A percentile compares a stretch with the other conserved stretches of the same genome.
Conservation (phyloP, 2,888 invertebrate species). For the Temnothorax ravouxi region DNA sequence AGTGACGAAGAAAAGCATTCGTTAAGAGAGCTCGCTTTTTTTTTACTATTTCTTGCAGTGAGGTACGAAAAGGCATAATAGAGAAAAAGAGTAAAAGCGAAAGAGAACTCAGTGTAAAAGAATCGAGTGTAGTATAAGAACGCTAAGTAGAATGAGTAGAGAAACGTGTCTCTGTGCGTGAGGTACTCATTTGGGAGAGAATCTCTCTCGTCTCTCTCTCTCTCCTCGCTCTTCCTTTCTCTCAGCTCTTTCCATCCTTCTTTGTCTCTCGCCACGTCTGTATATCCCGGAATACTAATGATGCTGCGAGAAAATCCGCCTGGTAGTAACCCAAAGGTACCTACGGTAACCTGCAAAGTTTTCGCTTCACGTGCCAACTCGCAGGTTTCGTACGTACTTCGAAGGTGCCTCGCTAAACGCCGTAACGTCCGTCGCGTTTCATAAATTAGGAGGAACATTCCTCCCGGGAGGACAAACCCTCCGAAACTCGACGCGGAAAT, state of each 20-base stretch:
- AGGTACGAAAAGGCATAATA: conserved; percentile 53
- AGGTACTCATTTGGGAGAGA: conserved; percentile 71
- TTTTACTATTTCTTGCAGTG: conserved; percentile 58
- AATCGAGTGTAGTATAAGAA: conserved; percentile 12
- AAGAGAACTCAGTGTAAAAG: conserved; percentile 12
- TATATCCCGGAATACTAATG: conserved; percentile 70
- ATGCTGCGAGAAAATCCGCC: conserved; percentile 66
- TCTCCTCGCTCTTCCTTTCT: conserved; percentile 11
- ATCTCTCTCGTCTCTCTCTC: conserved; percentile 24
- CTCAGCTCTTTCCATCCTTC: conserved; percentile 52
- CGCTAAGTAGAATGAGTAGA: conserved; percentile 70
- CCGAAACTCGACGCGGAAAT: conserved; percentile 66
- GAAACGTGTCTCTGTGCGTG: conserved; percentile 75
- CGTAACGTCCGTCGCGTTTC: conserved; percentile 72
- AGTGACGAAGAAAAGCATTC: conserved; percentile 74
- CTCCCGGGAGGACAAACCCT: conserved; percentile 71
- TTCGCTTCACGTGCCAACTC: conserved; percentile 64
- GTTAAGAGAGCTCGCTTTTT: conserved; percentile 70
- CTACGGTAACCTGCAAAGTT: conserved; percentile 67
- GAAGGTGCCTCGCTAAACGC: conserved; percentile 67
- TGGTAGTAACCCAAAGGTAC: conserved; percentile 56
- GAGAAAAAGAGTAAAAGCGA: conserved; percentile 31
- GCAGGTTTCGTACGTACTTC: conserved; percentile 56
- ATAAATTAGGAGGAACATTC: conserved; percentile 75
- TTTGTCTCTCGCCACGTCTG: conserved; percentile 50